Conservation (phyloP, 1,140 invertebrate species). For the Augochlora pura region DNA sequence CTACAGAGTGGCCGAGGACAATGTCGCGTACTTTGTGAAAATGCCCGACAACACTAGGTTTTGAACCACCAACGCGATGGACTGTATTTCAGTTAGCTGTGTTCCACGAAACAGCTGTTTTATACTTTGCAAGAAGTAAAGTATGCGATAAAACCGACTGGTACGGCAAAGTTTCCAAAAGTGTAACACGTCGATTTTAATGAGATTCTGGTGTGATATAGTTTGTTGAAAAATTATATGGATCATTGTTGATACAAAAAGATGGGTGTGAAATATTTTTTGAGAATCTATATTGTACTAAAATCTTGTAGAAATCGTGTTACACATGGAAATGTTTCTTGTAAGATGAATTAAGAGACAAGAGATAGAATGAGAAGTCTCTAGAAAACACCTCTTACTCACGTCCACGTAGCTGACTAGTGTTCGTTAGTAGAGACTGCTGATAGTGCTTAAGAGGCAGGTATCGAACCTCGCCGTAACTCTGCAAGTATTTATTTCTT, state of each 20-base stretch:
- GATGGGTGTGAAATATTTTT: too few species aligned
- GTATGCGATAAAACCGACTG: too few species aligned
- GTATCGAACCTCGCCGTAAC: neutral
- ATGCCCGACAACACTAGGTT: slow-evolving; percentile 92
- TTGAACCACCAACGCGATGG: slow-evolving; percentile 60
- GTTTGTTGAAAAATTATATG: too few species aligned
- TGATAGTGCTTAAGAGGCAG: neutral
- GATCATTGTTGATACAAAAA: too few species aligned
- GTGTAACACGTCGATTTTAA: too few species aligned
- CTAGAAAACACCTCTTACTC: neutral
- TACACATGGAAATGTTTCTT: too few species aligned
- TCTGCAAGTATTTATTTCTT: slow-evolving; percentile 37
- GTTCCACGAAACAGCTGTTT: neutral
- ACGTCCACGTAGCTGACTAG: neutral
- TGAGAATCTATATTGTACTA: too few species aligned
- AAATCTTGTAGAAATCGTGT: too few species aligned
- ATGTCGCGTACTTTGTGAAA: slow-evolving; percentile 92
- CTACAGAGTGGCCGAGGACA: slow-evolving; percentile 88
- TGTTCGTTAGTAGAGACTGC: neutral
- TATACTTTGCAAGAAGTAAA: neutral
- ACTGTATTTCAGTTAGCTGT: too few species aligned
- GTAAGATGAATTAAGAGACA: neutral
- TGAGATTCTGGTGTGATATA: too few species aligned
- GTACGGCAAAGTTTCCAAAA: too few species aligned
- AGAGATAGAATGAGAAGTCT: neutral